Base-by-base conservation (phyloP, 1,140 invertebrate genomes). In the Drosophila bocki region DNA sequence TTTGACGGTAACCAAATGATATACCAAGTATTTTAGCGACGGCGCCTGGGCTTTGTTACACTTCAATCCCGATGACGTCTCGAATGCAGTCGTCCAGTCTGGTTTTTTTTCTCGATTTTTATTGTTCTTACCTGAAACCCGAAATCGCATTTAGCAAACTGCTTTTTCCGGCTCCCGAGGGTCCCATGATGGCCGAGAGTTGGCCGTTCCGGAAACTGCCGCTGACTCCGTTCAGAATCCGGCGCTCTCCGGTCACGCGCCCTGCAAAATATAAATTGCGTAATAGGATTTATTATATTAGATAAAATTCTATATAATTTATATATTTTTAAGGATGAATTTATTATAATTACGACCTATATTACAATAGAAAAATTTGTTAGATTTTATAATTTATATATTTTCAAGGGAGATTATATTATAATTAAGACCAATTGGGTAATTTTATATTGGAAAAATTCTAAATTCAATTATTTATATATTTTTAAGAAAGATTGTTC, bases 131-230 rank as follows among this genome's bases (percentile, higher is more conserved):
- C 95, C 94, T 94, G 92, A 95, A 96, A 87, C 96, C 96, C 35
- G 96, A 95, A 64, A 96, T 93, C 53, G 95, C 95, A 91, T 96
- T 96, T 26, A 96, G 93, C 15, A 96, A 93, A 56, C 96, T 96
- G 70, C 96, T 96, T 93, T 97, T 97, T 53, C 96, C 97, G 37
- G 96, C 96, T 45, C 97, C 97, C 3, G 96, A 97, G 17, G 96
- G 97, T 39, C 97, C 97, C 96, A 97, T 97, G 77, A 97, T 97
- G 26, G 96, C 97, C 9, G 96, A 96, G 63, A 97, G 93, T 77
- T 97, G 95, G 11, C 97, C 97, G 42, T 96, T 95, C 70, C 94
- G 94, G 87, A 97, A 96, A 78, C 93, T 94, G 51, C 96, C 96
- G 71, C 95, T 95, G 3, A 96, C 94, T 56, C 94, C 94, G 92